Conservation (phyloP, 2,888 invertebrate genomes). For the Marasmarcha lunaedactyla region DNA sequence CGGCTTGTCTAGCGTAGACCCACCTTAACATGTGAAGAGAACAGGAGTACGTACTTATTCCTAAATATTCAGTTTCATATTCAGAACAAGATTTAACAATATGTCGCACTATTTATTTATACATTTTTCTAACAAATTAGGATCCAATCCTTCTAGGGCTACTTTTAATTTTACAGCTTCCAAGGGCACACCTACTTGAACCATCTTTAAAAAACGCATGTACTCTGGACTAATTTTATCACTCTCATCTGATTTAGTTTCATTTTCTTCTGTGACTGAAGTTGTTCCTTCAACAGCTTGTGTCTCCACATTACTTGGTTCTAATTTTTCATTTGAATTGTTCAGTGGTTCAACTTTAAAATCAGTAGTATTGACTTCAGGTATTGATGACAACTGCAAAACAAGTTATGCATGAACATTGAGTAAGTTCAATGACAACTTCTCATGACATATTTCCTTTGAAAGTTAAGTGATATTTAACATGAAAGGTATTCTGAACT, state of each 20-base stretch:
- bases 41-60: no score
- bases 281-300: neutral
- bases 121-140: constrained; percentile 25
- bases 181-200: constrained; percentile 88
- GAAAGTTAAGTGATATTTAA: no score
- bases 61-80: no score
- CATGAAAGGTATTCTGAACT: no score
- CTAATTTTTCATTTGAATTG: constrained; percentile 1
- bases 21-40: no score
- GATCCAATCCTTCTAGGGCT: constrained; percentile 84
- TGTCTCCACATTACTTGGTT: constrained; percentile 7
- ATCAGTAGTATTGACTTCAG: constrained; percentile 38
- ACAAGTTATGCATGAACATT: no score
- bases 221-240: constrained; percentile 74
- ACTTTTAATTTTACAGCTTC: constrained; percentile 87
- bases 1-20: no score
- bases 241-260: constrained; percentile 19
- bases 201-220: constrained; percentile 87
- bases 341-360: constrained; percentile 5
- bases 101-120: no score
- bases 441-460: no score
- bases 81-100: no score
- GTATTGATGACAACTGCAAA: constrained; percentile 64
- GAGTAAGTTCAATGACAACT: no score
- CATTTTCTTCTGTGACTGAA: neutral